Evolutionary conservation across 1,140 invertebrate species (phyloP).

Genomic region (Brachionus sp.): DNA sequence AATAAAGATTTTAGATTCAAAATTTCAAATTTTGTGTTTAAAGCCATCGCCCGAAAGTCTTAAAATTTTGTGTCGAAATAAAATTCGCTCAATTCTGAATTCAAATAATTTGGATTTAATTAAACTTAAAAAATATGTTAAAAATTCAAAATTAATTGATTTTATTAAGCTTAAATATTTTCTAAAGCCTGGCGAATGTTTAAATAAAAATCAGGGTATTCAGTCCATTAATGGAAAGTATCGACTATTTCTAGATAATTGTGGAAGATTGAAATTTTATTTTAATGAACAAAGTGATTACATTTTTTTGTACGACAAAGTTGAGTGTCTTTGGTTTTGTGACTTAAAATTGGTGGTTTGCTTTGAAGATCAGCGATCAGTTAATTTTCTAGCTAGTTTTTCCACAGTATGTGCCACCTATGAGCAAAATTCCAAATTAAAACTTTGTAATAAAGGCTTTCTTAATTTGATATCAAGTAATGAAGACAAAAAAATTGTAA

Average conservation of each 20-base stretch:
- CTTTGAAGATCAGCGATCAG: not conserved
- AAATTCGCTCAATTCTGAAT: not conserved
- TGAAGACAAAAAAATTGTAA: not conserved
- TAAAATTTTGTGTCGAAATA: slow-evolving; percentile 17
- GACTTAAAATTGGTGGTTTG: slow-evolving; percentile 32
- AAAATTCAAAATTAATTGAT: not conserved
- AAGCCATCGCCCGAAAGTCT: not conserved
- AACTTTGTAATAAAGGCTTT: not conserved
- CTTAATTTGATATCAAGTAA: not conserved
- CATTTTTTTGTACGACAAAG: slow-evolving; percentile 16
- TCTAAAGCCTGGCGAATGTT: not conserved
- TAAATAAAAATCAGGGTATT: not conserved
- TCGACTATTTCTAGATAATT: not conserved
- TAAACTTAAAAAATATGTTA: not conserved
- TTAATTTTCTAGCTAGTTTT: slow-evolving; percentile 15
- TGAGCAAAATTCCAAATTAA: not conserved
- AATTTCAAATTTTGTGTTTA: slow-evolving; percentile 2
- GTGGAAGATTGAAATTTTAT: not conserved
- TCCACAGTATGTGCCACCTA: not conserved
- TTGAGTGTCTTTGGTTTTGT: slow-evolving; percentile 34
- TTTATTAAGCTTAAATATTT: not conserved
- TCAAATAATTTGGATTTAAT: not conserved
- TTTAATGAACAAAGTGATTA: not conserved
- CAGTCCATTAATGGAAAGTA: slow-evolving; percentile 1
- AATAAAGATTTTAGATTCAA: not conserved